Evolutionary conservation across 1,140 invertebrate species (phyloP).

Genomic region (Halotydeus destructor): DNA sequence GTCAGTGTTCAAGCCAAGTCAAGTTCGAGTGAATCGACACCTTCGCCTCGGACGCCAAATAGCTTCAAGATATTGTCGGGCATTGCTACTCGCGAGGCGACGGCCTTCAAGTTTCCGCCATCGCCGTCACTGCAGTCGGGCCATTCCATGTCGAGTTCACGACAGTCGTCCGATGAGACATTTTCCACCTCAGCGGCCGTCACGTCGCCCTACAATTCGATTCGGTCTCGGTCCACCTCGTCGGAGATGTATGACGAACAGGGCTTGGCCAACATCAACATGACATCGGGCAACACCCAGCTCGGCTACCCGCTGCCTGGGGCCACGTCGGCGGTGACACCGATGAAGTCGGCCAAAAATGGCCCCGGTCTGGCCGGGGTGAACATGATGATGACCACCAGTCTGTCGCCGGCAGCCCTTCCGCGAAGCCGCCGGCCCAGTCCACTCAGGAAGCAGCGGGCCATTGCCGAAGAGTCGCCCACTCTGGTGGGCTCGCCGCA

Average conservation of each 20-base stretch:
- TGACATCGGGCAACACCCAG: too few species aligned
- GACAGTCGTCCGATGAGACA: slow-evolving; percentile 15
- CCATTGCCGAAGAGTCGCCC: slow-evolving; percentile 12
- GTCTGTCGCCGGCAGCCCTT: slow-evolving; percentile 4
- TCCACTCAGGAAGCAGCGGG: slow-evolving; percentile 16
- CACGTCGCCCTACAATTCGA: slow-evolving; percentile 6
- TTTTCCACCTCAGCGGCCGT: too few species aligned
- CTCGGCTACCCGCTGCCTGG: too few species aligned
- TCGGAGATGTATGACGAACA: slow-evolving; percentile 14
- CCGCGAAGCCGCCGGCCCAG: slow-evolving; percentile 11
- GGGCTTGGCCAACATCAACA: too few species aligned
- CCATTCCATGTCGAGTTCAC: background rate
- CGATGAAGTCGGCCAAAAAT: background rate
- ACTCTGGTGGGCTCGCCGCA: background rate
- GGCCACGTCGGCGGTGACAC: too few species aligned
- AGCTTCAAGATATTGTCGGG: slow-evolving; percentile 4
- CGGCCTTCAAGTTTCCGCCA: slow-evolving; percentile 9
- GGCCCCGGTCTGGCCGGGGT: background rate
- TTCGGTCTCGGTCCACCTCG: slow-evolving; percentile 14
- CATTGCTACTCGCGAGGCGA: slow-evolving; percentile 2
- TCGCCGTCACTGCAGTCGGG: background rate
- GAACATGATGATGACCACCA: background rate
- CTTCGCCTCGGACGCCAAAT: slow-evolving; percentile 7
- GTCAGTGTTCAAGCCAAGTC: too few species aligned
- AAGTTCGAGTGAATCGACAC: slow-evolving; percentile 1